Evolutionary conservation across 2,113 vertebrate species (phyloP).

Genomic region (Vulpes lagopus): DNA sequence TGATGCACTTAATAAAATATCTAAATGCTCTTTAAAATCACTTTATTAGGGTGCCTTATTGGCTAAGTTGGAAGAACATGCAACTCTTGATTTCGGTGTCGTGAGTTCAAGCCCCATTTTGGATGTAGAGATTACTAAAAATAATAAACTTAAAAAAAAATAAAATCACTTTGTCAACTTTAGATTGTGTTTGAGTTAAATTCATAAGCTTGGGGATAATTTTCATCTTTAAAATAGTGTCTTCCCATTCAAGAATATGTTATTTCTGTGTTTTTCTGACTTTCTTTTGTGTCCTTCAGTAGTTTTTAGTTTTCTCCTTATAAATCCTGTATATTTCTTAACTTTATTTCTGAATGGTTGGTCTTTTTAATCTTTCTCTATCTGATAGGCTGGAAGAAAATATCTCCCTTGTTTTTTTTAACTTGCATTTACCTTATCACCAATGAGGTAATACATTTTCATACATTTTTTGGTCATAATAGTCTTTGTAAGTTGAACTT

Average conservation of each 20-base stretch:
- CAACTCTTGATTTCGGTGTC: background rate
- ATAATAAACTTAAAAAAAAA: background rate
- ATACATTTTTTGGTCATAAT: background rate
- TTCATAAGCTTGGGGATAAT: background rate
- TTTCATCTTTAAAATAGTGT: conserved; percentile 35
- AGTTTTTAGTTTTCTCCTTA: conserved; percentile 35
- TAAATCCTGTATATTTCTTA: conserved; percentile 19
- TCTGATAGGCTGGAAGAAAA: background rate
- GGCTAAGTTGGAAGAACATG: background rate
- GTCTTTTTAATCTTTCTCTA: background rate
- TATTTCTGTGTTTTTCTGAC: background rate
- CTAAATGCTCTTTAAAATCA: conserved; percentile 23
- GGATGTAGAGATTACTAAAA: background rate
- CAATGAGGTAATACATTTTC: background rate
- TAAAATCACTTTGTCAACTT: conserved; percentile 12
- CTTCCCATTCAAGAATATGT: background rate
- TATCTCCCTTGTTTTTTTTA: background rate
- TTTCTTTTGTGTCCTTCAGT: conserved; percentile 16
- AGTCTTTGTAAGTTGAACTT: background rate
- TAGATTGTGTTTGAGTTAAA: conserved; percentile 10
- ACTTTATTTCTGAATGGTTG: conserved; percentile 4
- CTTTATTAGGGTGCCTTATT: background rate
- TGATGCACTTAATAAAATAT: conserved; percentile 38
- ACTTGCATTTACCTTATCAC: background rate
- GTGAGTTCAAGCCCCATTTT: background rate